Base-by-base conservation (phyloP, 2,888 invertebrate genomes). In the Limnephilus lunatus region DNA sequence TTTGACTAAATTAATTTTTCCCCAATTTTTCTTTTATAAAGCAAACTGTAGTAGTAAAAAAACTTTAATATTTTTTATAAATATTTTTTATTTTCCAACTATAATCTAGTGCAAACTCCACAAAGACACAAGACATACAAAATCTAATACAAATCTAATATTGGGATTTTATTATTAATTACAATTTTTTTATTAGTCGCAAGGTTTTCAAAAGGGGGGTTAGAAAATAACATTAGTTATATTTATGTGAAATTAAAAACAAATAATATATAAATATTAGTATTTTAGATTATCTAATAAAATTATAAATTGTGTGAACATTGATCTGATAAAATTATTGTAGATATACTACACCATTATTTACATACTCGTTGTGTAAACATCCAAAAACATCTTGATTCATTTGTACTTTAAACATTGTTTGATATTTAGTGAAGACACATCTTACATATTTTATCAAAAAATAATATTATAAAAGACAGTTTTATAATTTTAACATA, bases 231-330 rank as follows among this genome's bases (percentile, higher is more conserved):
- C 44, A 44, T 86, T 86, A 44, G 86, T 86, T 83, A 86, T 86
- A 86, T 86, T 85, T 86, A 86, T 86, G 86, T 44, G 86, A 86
- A 86, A 86, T 86, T 30, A 86, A 86, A 85, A 86, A 86, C 86
- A 86, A 86, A 44, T 15, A 44, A 44, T 30, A 44, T 86, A 86
- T 44, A 86, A 48, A 86, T 86, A 86, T 68, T 68, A 25, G 68
- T 25, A 44, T 86, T 86, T 86, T 48, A 86, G 44, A 86, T 44
- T 86, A 86, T 86, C 44, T 44, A 44, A 86, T 86, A 86, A 86
- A 86, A 86, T 86, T 86, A 39, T 48, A 15, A 86, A 86, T 86
- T 86, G 30, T 86, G 39, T 30, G 44, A 86, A 86, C 83, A 83
- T 83, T 83, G 35, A 83, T 35, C 86, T 48, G 44, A 44, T 44